Evolutionary conservation across 1,140 invertebrate species (phyloP), one percentile per base, ranked within the genome.

Genomic region (Cotesia vestalis): DNA sequence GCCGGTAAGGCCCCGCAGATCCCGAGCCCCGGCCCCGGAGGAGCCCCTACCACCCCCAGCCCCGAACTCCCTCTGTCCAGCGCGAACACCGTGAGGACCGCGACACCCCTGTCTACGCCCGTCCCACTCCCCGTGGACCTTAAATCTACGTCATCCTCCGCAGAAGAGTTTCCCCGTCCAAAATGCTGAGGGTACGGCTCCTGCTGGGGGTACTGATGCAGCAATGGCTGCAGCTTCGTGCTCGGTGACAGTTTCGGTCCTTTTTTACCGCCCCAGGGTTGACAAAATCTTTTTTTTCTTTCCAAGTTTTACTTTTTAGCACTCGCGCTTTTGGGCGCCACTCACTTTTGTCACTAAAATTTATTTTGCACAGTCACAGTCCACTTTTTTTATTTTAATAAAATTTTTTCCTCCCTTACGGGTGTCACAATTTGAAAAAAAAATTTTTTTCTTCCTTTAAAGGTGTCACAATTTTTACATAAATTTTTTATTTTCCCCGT

Each of bases 81-180:
- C 80, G 84, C 84, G 84, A 86, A 86, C 85, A 87, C 84, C 79
- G 83, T 85, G 81, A 81, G 81, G 78, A 82, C 79, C 77, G 80
- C 82, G 78, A 80, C 59, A 73, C 64, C 66, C 46, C 72, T 72
- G 14, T 73, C 59, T 66, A 70, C 79, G 77, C 78, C 79, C 80
- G 78, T 81, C 75, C 66, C 74, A 74, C 74, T 75, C 75, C 66
- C 70, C 72, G 69, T 27, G 27, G 27, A 27, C 27, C 27, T 27
- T 27, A 27, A 79, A 77, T 74, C 77, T 81, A 81, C 82, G 80
- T 83, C 81, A 83, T 84, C 76, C 68, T 84, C 76, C 66, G 72
- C 60, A 4, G 53, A 40, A 4, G 35, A 67, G n/a, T 52, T 63
- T 38, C 63, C 76, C 73, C 76, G 76, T 76, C 77, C 71, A 70